A percentile compares a stretch with the other conserved stretches of the same genome.
These are phyloP conservation scores for Rhinoraja longicauda DNA, from an alignment of 2,797 vertebrate genomes.

Conservation along the genomic window DNA sequence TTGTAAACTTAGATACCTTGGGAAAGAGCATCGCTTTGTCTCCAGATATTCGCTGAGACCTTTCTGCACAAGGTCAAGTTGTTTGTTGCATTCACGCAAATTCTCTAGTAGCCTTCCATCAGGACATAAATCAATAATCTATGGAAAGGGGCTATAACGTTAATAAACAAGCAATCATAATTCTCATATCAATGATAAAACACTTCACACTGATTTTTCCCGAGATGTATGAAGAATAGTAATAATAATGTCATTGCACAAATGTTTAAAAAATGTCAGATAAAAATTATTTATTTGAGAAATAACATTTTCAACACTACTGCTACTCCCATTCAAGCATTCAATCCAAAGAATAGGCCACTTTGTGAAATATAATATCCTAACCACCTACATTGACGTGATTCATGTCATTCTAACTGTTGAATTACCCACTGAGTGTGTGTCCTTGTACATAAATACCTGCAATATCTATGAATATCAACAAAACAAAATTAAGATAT, in stretches of 20 bases:
- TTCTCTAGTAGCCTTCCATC: constrained; percentile 64
- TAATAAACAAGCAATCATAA: neutral
- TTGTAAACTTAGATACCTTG: constrained; percentile 56
- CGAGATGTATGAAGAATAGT: neutral
- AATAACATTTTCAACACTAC: neutral
- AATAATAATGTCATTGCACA: neutral
- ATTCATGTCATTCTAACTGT: neutral
- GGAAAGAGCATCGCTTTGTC: constrained; percentile 72
- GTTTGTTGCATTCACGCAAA: constrained; percentile 67
- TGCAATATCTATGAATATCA: neutral
- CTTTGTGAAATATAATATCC: neutral
- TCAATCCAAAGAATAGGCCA: too few species aligned
- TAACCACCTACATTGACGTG: neutral
- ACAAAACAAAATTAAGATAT: neutral
- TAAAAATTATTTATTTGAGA: neutral
- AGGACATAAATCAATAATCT: constrained; percentile 81
- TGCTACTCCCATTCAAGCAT: neutral
- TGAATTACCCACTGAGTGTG: neutral
- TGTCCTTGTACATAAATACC: neutral
- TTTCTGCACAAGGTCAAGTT: constrained; percentile 80
- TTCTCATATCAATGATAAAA: neutral
- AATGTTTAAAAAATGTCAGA: neutral
- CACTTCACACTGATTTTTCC: neutral
- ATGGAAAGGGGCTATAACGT: constrained; percentile 15
- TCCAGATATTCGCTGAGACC: constrained; percentile 83